Evolutionary conservation across 2,888 invertebrate genomes (phyloP), one percentile per base, ranked within the genome.

Genomic region (Sphaerophoria taeniata): DNA sequence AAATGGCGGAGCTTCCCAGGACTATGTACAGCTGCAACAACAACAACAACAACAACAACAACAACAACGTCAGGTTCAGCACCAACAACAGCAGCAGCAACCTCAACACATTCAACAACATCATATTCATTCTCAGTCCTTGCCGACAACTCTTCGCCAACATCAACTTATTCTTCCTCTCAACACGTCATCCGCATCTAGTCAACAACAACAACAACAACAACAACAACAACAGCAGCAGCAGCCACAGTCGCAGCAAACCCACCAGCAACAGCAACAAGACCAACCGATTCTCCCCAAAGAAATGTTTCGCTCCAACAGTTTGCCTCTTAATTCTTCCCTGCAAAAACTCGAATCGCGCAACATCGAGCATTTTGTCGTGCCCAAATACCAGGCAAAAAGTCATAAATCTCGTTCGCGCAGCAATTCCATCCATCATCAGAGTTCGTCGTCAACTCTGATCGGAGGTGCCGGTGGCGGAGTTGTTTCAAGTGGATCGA

Each of bases 241-340:
- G 5, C 88, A 69, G 39, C 79, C 36, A 49, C 39, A 39, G 39
- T 9, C 6, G 9, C 39, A 39, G 3, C 6, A 9, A 24, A 24
- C 24, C 24, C 24, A 24, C 24, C 39, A 39, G 39, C 39, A 39
- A 3, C 39, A 9, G 9, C 39, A 67, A 36, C 79, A 36, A 53
- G 81, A 61, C 82, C 87, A 87, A 65, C 85, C 88, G 33, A 88
- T 88, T 69, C 87, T 89, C 75, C 90, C 90, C 63, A 91, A 91
- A 77, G 94, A 94, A 88, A 94, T 94, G 90, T 94, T 93, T 89
- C 93, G 94, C 51, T 94, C 94, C 83, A 94, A 94, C 90, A 94
- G 94, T 89, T 89, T 94, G 88, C 94, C 94, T 14, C 90, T 94
- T 36, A 94, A 94, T 89, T 93, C 94, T 67, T 93, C 94, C 88